Conservation (phyloP, 2,888 invertebrate genomes). For the Ernsta delagoae region DNA sequence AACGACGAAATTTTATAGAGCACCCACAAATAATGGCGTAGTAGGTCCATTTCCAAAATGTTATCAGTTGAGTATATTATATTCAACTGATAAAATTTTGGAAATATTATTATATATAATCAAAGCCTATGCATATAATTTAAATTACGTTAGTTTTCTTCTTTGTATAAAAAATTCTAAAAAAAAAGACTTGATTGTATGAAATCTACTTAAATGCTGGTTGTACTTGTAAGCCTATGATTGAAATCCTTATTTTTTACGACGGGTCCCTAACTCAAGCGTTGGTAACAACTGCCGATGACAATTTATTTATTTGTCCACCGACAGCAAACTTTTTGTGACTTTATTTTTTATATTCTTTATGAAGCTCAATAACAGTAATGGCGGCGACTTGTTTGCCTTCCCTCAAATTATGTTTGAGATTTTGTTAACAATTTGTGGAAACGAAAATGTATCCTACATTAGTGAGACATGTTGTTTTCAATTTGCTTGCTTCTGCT, state of each 20-base stretch:
- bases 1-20: slow-evolving; percentile 11
- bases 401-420: slow-evolving; percentile 14
- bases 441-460: neutral
- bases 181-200: too few species aligned
- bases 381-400: slow-evolving; percentile 10
- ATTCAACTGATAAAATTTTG: neutral
- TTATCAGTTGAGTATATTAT: neutral
- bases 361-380: neutral
- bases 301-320: slow-evolving; percentile 32
- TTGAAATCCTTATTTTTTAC: slow-evolving; percentile 23
- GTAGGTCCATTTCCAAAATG: neutral
- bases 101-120: neutral
- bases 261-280: slow-evolving; percentile 9
- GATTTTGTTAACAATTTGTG: neutral
- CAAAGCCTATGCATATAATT: too few species aligned
- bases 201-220: neutral
- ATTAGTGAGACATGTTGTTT: neutral
- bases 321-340: slow-evolving; percentile 20
- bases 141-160: too few species aligned
- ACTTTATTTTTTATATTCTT: slow-evolving; percentile 26
- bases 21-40: neutral
- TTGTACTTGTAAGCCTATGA: neutral
- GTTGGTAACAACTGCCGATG: slow-evolving; percentile 21
- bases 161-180: too few species aligned
- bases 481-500: neutral